Evolutionary conservation across 2,113 vertebrate genomes (phyloP), one percentile per base, ranked within the genome.

Genomic region (Rafetus swinhoei): DNA sequence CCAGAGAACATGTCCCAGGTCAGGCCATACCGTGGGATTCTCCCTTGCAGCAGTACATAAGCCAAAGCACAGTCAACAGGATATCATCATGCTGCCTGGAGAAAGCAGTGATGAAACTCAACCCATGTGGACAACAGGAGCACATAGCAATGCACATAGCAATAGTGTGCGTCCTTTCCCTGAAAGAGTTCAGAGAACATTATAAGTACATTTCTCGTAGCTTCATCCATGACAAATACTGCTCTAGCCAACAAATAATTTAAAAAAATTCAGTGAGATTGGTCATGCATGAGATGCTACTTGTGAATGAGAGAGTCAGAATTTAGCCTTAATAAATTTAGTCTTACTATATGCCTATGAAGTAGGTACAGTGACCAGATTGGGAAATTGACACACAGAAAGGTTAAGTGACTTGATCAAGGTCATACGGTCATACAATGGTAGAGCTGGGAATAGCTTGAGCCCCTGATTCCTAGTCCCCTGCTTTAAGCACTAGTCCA

Each of bases 391-490:
- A 95, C 96, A 93, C 86, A 45, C 72, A 60, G 95, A 91, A 93
- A 96, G 95, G 96, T 93, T 88, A 81, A 81, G 85, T 35, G 93
- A 85, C 93, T 93, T 93, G 93, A 93, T 96, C 65, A 93, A 96
- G 95, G 95, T 96, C 93, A 95, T 82, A 72, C 91, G 95, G 95
- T 96, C 93, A 95, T 82, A 72, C 91, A 95, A 85, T 85, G 91
- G 82, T 88, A 82, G 82, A 65, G n/a, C 90, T 95, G 97, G 96
- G 93, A 97, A 21, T 22, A 84, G 88, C 1, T 86, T 95, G 96
- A 89, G 92, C 65, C 74, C 45, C 91, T 86, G 93, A 84, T 93
- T 95, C 94, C 85, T 89, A 45, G 45, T 6, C 45, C 45, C 45
- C 45, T 45, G 45, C 45, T 45, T 45, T 7, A 45, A 45, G 45